Conservation (phyloP, 1,140 invertebrate genomes). For the Brachionus plicatilis region DNA sequence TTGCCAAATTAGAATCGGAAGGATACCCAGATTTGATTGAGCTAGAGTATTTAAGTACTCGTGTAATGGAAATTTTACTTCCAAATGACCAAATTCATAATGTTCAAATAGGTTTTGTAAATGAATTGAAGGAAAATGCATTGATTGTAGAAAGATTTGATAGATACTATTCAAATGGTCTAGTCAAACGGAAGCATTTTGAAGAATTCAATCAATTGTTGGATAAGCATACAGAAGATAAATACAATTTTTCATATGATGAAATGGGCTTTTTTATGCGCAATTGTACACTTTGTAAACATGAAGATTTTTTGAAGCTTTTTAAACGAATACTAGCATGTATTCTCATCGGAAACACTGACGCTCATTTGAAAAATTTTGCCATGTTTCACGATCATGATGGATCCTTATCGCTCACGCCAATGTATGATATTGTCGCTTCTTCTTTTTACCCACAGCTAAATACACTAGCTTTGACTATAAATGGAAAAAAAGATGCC, state of each 20-base stretch:
- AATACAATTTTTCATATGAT: slow-evolving; percentile 4
- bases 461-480: neutral
- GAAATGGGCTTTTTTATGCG: slow-evolving; percentile 3
- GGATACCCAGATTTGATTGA: neutral
- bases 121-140: neutral
- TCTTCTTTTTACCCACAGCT: neutral
- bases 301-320: neutral
- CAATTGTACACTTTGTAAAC: neutral
- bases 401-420: neutral
- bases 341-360: neutral
- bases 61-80: neutral
- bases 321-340: slow-evolving; percentile 13
- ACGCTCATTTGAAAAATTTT: slow-evolving; percentile 16
- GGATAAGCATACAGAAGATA: neutral
- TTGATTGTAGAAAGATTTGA: neutral
- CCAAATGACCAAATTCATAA: slow-evolving; percentile 13
- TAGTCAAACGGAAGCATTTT: neutral
- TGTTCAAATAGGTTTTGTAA: neutral
- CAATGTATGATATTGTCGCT: slow-evolving; percentile 5
- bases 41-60: neutral
- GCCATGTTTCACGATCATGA: neutral
- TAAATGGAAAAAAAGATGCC: neutral
- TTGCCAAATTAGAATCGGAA: neutral
- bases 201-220: slow-evolving; percentile 3
- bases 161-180: slow-evolving; percentile 7